Percentiles rank a stretch among this genome's conserved stretches.
These are phyloP conservation scores for Melanogrammus aeglefinus DNA, from an alignment of 2,797 vertebrate species.

Conservation along the genomic window DNA sequence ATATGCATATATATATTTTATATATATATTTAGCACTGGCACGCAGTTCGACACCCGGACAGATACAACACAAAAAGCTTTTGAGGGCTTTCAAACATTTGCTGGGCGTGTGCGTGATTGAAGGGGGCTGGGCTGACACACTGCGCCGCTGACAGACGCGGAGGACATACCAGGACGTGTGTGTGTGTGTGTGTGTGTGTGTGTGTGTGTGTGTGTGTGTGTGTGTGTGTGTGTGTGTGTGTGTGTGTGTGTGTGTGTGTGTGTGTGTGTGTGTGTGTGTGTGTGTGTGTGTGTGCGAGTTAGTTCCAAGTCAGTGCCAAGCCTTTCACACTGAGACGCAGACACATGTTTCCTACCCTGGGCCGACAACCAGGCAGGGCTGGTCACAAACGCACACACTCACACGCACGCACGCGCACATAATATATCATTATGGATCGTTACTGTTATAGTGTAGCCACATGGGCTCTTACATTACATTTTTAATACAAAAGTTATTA, in stretches of 20 bases:
- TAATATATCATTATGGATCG: neutral
- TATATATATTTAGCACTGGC: neutral
- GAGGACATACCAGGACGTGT: conserved; percentile 1
- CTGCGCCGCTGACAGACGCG: neutral
- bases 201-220: conserved; percentile 4
- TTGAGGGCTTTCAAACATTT: neutral
- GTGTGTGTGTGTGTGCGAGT: conserved; percentile 17
- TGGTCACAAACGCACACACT: conserved; percentile 1
- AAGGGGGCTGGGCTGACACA: conserved; percentile 15
- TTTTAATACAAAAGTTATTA: too few species aligned
- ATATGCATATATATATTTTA: too few species aligned
- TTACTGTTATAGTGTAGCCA: neutral
- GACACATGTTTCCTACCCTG: conserved; percentile 17
- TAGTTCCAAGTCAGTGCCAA: conserved; percentile 8
- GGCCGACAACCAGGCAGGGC: neutral
- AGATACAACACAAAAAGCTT: neutral
- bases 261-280: neutral
- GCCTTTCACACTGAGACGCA: conserved; percentile 41
- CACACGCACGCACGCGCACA: neutral
- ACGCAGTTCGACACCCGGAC: neutral
- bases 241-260: too few species aligned
- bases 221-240: too few species aligned
- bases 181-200: conserved; percentile 3
- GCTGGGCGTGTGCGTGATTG: neutral
- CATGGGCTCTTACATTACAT: neutral